Percentiles rank a stretch among this genome's conserved stretches.
phyloP scores from a whole-genome alignment of 2,113 vertebrate genomes.

The Laticauda colubrina region DNA sequence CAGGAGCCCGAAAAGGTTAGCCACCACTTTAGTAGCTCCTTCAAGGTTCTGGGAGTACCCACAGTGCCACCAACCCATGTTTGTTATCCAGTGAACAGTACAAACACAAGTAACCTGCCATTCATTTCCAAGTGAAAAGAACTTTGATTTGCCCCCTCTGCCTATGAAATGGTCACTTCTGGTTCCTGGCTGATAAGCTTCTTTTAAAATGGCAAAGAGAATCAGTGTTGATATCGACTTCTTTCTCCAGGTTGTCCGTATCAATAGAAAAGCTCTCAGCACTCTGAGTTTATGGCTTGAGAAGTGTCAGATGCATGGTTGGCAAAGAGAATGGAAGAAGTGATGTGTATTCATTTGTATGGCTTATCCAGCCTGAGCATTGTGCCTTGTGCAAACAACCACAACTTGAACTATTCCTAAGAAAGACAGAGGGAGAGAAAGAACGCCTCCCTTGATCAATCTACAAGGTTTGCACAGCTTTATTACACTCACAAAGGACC shows the following conservation, averaged over 20 bases:
- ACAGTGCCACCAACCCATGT: background rate
- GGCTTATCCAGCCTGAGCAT: constrained; percentile 39
- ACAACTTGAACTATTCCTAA: background rate
- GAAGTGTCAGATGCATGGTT: background rate
- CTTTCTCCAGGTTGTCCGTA: background rate
- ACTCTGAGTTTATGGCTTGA: background rate
- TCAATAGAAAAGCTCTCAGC: background rate
- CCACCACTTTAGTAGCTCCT: background rate
- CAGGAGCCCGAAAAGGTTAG: too few species aligned
- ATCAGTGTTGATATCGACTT: constrained; percentile 13
- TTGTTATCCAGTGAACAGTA: background rate
- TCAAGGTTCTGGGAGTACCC: background rate
- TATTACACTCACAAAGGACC: background rate
- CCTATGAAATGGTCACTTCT: background rate
- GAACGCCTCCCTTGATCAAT: constrained; percentile 1
- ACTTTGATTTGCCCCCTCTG: constrained; percentile 28
- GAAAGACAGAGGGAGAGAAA: constrained; percentile 22
- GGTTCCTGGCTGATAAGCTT: constrained; percentile 43
- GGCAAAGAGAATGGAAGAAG: background rate
- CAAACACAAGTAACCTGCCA: background rate
- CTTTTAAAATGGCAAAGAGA: background rate
- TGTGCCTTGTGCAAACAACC: constrained; percentile 41
- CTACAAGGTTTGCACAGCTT: background rate
- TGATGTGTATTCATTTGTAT: constrained; percentile 45
- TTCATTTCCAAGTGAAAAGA: constrained; percentile 11